Percentiles rank a stretch among this genome's conserved stretches.
These are phyloP conservation scores for Blastobasis adustella DNA, from an alignment of 2,888 invertebrate species.

Conservation along the genomic window DNA sequence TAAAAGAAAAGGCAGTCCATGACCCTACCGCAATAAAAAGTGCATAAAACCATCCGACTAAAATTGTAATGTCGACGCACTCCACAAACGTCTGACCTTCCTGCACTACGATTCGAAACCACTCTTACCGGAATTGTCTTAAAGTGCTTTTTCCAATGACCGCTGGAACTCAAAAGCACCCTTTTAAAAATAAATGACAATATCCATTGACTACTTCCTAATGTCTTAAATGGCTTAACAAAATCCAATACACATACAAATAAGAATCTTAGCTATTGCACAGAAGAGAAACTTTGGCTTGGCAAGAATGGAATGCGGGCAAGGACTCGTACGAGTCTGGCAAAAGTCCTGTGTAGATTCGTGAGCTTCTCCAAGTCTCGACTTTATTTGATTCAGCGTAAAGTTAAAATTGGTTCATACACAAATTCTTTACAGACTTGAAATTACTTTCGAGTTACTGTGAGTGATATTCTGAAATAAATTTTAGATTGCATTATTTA, in stretches of 20 bases:
- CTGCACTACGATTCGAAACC: conserved; percentile 26
- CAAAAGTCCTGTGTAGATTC: conserved; percentile 48
- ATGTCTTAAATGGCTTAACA: conserved; percentile 30
- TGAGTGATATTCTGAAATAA: no score
- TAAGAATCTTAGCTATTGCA: conserved; percentile 17
- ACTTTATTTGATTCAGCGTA: conserved; percentile 42
- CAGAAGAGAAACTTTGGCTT: conserved; percentile 27
- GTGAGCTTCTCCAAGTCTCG: conserved; percentile 36
- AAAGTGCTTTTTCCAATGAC: neutral
- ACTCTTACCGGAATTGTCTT: conserved; percentile 14
- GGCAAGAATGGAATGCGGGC: conserved; percentile 21
- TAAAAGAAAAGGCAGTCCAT: conserved; percentile 51
- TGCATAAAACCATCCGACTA: conserved; percentile 67
- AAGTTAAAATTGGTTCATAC: conserved; percentile 37
- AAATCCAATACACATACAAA: conserved; percentile 16
- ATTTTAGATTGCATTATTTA: no score
- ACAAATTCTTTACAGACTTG: no score
- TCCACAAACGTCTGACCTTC: conserved; percentile 42
- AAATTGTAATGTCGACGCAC: conserved; percentile 69
- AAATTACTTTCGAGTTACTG: no score
- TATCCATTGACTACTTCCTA: conserved; percentile 47
- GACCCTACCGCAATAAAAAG: conserved; percentile 72
- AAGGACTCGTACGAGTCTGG: conserved; percentile 37
- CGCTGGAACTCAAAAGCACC: conserved; percentile 18
- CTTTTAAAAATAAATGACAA: conserved; percentile 33